Conservation (phyloP, 2,888 invertebrate genomes). For the Cacoxenus indagator region DNA sequence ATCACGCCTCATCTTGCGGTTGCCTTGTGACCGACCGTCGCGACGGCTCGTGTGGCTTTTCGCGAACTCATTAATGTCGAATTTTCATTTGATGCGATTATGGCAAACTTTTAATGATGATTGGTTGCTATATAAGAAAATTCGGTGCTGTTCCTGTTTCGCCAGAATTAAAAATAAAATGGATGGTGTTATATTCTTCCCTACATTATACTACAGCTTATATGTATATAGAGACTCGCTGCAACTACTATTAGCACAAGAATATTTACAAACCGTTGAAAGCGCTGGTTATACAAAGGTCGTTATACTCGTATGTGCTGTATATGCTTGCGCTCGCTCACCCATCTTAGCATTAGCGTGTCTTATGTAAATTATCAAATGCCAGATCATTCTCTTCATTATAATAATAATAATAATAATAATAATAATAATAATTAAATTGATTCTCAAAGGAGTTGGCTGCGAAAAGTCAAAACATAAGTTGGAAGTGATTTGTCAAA, state of each 20-base stretch:
- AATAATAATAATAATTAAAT: conserved; percentile 48
- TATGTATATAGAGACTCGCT: too few relatives aligned
- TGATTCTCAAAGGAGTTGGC: conserved; percentile 40
- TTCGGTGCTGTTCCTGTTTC: too few relatives aligned
- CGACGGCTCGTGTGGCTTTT: neutral
- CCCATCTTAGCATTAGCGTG: neutral
- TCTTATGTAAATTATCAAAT: conserved; percentile 19
- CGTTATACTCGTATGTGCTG: too few relatives aligned
- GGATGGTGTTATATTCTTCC: too few relatives aligned
- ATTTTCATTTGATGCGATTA: conserved; percentile 36
- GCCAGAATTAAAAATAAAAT: too few relatives aligned
- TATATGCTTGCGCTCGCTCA: neutral
- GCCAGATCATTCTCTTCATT: too few relatives aligned
- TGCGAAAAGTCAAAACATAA: conserved; percentile 51
- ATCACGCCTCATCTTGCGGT: neutral
- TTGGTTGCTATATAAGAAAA: neutral
- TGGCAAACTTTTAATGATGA: conserved; percentile 27
- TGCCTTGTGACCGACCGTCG: neutral
- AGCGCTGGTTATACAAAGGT: too few relatives aligned
- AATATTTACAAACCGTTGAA: too few relatives aligned
- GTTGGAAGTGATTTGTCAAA: conserved; percentile 54
- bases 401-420: neutral
- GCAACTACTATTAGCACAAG: too few relatives aligned
- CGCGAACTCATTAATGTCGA: conserved; percentile 9
- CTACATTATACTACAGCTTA: too few relatives aligned